Percentiles rank a stretch among this genome's conserved stretches.
phyloP scores from a whole-genome alignment of 2,888 invertebrate genomes.

The Clepsis dumicolana region DNA sequence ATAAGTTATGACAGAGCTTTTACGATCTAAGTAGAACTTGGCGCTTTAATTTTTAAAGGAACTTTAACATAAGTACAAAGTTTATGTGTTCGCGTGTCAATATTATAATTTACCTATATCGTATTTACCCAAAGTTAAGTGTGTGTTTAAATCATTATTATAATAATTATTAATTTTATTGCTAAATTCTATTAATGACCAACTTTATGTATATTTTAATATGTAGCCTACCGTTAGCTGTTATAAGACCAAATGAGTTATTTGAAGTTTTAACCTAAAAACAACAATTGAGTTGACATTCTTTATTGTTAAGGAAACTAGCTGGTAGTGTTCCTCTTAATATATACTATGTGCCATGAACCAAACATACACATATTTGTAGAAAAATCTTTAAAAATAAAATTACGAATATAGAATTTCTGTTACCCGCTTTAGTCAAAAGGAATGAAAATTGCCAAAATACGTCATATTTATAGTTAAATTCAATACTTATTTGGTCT shows the following conservation, averaged over 20 bases:
- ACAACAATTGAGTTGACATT: neutral
- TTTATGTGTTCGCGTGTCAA: slow-evolving; percentile 83
- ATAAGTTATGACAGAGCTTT: slow-evolving; percentile 44
- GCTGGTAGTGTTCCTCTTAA: neutral
- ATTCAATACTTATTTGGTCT: slow-evolving; percentile 22
- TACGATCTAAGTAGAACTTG: slow-evolving; percentile 62
- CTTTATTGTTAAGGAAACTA: neutral
- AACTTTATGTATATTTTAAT: slow-evolving; percentile 63
- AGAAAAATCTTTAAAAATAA: too few relatives aligned
- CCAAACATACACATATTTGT: too few relatives aligned
- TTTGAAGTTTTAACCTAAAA: neutral
- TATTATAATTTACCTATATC: slow-evolving; percentile 76
- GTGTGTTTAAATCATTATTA: slow-evolving; percentile 73
- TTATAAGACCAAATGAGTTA: slow-evolving; percentile 21
- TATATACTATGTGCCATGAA: neutral
- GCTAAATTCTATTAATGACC: slow-evolving; percentile 77
- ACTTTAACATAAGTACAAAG: slow-evolving; percentile 82
- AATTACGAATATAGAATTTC: neutral
- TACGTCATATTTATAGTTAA: neutral
- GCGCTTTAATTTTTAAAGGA: slow-evolving; percentile 49
- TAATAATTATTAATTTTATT: slow-evolving; percentile 79
- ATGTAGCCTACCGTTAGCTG: slow-evolving; percentile 16
- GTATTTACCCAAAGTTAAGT: slow-evolving; percentile 83
- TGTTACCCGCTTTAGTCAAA: neutral
- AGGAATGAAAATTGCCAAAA: neutral